Percentiles rank a stretch among this genome's conserved stretches.
Evolutionary conservation across 2,888 invertebrate species (phyloP).

Genomic region (Lottia scabra): DNA sequence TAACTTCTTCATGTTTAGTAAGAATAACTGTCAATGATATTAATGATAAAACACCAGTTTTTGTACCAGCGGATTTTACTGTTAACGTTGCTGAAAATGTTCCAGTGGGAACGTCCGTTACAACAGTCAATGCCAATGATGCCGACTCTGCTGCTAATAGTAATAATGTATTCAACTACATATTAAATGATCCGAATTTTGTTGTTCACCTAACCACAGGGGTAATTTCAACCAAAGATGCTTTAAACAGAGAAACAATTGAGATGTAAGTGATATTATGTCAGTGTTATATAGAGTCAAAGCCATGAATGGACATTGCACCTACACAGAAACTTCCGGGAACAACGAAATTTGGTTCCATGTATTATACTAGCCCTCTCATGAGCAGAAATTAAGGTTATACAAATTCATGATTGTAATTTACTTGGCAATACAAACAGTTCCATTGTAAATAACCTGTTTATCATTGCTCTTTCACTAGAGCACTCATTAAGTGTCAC

Average conservation of each 20-base stretch:
- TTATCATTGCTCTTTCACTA: not conserved
- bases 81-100: conserved; percentile 40
- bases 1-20: conserved; percentile 40
- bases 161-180: conserved; percentile 49
- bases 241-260: conserved; percentile 50
- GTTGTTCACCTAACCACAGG: conserved; percentile 41
- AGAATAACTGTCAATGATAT: conserved; percentile 43
- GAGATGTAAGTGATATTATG: conserved; percentile 33
- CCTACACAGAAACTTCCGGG: too few species aligned
- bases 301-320: too few species aligned
- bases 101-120: conserved; percentile 40
- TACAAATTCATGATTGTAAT: not conserved
- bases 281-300: too few species aligned
- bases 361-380: too few species aligned
- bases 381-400: too few species aligned
- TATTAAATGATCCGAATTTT: conserved; percentile 33
- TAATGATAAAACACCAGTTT: conserved; percentile 53
- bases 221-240: conserved; percentile 35
- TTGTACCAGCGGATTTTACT: conserved; percentile 35
- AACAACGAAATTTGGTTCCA: too few species aligned
- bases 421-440: not conserved
- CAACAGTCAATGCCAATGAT: conserved; percentile 44
- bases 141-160: conserved; percentile 47
- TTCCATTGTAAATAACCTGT: not conserved
- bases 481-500: not conserved